Percentiles rank a stretch among this genome's conserved stretches.
Conservation (phyloP, 2,797 vertebrate species). For the Crocodylus rhombifer region DNA sequence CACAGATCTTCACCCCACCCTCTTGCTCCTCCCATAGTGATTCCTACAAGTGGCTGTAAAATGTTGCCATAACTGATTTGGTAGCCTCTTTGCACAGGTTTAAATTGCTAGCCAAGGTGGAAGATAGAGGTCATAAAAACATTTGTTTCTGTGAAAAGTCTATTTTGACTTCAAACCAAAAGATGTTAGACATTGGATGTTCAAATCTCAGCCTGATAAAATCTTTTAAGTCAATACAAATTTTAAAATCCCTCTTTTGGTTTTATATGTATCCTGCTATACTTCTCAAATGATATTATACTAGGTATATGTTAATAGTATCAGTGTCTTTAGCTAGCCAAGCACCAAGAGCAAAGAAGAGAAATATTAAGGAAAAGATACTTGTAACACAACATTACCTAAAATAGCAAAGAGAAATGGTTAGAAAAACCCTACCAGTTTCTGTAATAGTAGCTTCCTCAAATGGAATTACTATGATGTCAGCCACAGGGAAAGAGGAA, state of each 20-base stretch:
- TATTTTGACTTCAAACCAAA: slow-evolving; percentile 59
- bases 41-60: neutral
- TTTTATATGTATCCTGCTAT: slow-evolving; percentile 9
- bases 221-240: slow-evolving; percentile 37
- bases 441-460: slow-evolving; percentile 58
- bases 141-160: slow-evolving; percentile 41
- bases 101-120: slow-evolving; percentile 58
- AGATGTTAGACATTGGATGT: neutral
- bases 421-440: slow-evolving; percentile 29
- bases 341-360: neutral
- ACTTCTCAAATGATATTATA: slow-evolving; percentile 6
- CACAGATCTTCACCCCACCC: slow-evolving; percentile 13
- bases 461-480: slow-evolving; percentile 53
- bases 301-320: neutral
- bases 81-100: slow-evolving; percentile 56
- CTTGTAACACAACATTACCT: neutral
- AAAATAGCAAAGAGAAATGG: slow-evolving; percentile 52
- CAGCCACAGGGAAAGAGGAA: slow-evolving; percentile 62
- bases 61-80: slow-evolving; percentile 53
- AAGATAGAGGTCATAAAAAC: slow-evolving; percentile 66
- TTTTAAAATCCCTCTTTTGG: neutral
- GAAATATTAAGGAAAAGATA: slow-evolving; percentile 12
- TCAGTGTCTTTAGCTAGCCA: neutral
- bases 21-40: slow-evolving; percentile 15
- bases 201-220: slow-evolving; percentile 1